phyloP scores from a whole-genome alignment of 1,140 invertebrate genomes.

The Drosophila jambulina region DNA sequence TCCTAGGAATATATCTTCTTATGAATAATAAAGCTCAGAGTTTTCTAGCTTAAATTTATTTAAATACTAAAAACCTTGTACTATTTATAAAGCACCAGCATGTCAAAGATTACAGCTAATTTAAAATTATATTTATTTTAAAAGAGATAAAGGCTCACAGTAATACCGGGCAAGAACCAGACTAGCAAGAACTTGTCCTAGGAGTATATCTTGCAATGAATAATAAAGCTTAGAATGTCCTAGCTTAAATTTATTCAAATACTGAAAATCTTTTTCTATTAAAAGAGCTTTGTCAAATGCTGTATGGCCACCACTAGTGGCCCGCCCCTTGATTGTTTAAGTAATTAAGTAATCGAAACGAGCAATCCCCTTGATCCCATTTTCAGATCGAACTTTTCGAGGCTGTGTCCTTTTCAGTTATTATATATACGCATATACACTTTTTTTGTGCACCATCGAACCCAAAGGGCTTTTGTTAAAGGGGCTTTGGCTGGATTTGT shows the following conservation, averaged over 20 bases:
- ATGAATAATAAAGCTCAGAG: neutral
- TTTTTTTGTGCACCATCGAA: conserved; percentile 13
- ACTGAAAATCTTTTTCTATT: neutral
- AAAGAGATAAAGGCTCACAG: no score
- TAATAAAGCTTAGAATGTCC: neutral
- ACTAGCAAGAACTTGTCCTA: neutral
- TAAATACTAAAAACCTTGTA: neutral
- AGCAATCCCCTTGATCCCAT: conserved; percentile 45
- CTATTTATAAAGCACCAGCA: no score
- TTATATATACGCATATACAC: neutral
- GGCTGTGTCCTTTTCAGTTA: conserved; percentile 38
- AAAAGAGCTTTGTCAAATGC: neutral
- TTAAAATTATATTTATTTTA: neutral
- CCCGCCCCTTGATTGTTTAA: conserved; percentile 33
- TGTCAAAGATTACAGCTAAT: neutral
- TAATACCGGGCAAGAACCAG: no score
- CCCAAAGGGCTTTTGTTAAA: conserved; percentile 8
- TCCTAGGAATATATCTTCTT: neutral
- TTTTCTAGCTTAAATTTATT: neutral
- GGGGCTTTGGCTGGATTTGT: conserved; percentile 25
- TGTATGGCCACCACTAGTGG: neutral
- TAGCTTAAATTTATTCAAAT: neutral
- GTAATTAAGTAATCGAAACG: conserved; percentile 47
- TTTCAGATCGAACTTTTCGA: conserved; percentile 41
- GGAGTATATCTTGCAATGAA: neutral